phyloP scores from a whole-genome alignment of 2,797 vertebrate species.

The Antennarius maculatus region DNA sequence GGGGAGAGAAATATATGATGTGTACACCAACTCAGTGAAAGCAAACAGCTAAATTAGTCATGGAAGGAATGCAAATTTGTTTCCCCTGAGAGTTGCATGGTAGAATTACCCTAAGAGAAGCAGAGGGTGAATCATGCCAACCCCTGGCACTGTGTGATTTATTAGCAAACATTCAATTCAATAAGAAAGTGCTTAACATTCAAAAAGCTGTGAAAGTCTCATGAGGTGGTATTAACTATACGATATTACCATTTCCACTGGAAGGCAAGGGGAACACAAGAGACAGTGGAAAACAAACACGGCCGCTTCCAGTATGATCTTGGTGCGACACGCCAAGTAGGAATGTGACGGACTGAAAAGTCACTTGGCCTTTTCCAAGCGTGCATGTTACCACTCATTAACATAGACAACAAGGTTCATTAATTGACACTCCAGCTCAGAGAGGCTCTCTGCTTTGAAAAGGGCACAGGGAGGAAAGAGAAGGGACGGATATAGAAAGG shows the following conservation, averaged over 20 bases:
- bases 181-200: slow-evolving; percentile 81
- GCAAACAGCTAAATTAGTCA: slow-evolving; percentile 79
- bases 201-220: slow-evolving; percentile 70
- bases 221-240: slow-evolving; percentile 69
- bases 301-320: slow-evolving; percentile 53
- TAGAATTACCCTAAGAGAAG: slow-evolving; percentile 76
- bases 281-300: slow-evolving; percentile 57
- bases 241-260: slow-evolving; percentile 58
- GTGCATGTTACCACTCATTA: slow-evolving; percentile 76
- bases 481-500: slow-evolving; percentile 17
- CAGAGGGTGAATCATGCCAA: slow-evolving; percentile 75
- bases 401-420: slow-evolving; percentile 79
- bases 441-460: slow-evolving; percentile 76
- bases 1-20: slow-evolving; percentile 60
- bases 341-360: slow-evolving; percentile 62
- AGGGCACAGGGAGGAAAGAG: slow-evolving; percentile 57
- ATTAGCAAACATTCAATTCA: slow-evolving; percentile 83
- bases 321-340: slow-evolving; percentile 52
- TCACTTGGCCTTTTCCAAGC: slow-evolving; percentile 75
- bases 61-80: slow-evolving; percentile 74
- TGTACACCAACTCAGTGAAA: slow-evolving; percentile 72
- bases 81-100: slow-evolving; percentile 73
- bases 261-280: slow-evolving; percentile 41
- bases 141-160: slow-evolving; percentile 70
- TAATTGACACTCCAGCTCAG: slow-evolving; percentile 75